Base-by-base conservation (phyloP, 2,113 vertebrate genomes). In the Aspidoscelis tigris region DNA sequence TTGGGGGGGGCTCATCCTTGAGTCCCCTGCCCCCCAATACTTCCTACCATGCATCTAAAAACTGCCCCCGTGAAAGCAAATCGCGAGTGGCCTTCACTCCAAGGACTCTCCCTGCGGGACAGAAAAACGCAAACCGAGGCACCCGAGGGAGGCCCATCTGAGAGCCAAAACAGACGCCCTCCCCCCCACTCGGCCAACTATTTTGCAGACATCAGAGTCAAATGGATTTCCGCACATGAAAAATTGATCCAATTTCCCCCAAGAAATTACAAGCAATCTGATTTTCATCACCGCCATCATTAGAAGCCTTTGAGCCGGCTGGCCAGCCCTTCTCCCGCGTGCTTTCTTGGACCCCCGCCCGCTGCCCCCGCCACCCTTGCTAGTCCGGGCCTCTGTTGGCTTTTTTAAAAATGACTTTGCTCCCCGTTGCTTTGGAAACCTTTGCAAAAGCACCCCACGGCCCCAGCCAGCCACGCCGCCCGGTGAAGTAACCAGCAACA, bases 401-500 rank as follows among this genome's bases (percentile, higher is more conserved):
- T 87, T 0, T 0, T 87, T 90, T 89, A 88, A 91, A 95, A 92
- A 92, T 91, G 90, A 88, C 91, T 97, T 96, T 89, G 88, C 93
- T 94, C 93, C 92, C 89, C 83, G 93, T 96, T 95, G 93, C 96
- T 94, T 92, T 90, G 94, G 96, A 95, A 96, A 97, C 95, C 92
- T 92, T 95, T 93, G 94, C 95, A 95, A 96, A 95, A 94, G 4
- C 8, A 16, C 16, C 47, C 61, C 16, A 18, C 33, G 50, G 39
- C 66, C 12, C 61, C 81, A 20, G 95, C 94, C 58, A 39, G 14
- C 69, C n/a, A 91, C 93, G 95, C 66, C 75, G 64, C 43, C 7
- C 21, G 90, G 94, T 94, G 88, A 95, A 94, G 92, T 98, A 98
- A 98, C 96, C 95, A 97, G 94, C 97, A 98, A 97, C 97, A 98